Base-by-base conservation (phyloP, 2,113 vertebrate species). In the Microtus richardsoni region DNA sequence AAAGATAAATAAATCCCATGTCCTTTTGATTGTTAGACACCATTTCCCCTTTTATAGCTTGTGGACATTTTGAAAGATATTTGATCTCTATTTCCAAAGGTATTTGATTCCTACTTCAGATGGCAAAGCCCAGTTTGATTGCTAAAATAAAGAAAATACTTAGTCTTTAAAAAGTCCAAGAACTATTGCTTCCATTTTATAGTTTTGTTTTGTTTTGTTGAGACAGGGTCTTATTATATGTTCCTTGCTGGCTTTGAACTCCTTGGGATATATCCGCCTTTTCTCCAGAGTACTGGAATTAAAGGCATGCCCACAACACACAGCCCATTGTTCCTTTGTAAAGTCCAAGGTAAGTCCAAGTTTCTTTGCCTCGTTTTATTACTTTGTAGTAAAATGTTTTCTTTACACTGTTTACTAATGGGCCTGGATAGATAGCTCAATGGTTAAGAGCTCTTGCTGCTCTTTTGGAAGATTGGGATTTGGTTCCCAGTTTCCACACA, bases 361-460 rank as follows among this genome's bases (percentile, higher is more conserved):
- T 91, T 95, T 88, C n/a, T n/a, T 94, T 68, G 6, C 12, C 36
- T 58, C 11, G 58, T 85, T 95, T 70, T 73, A 64, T 87, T 60
- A 13, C 92, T 93, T 84, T 58, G 26, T 60, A 88, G 13, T 64
- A 75, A 91, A 85, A 75, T 64, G 24, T 60, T 3, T n/a, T 89
- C 88, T 54, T 33, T 30, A 44, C 28, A 84, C 11, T 47, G 13
- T 64, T 66, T n/a, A 24, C 26, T 62, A 28, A 28, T 39, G n/a
- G 54, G n/a, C n/a, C 52, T 41, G n/a, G 14, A 26, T 24, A 41
- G n/a, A 41, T 60, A 22, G 79, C n/a, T 39, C n/a, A 60, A 12
- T 39, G 80, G 13, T 83, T 83, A 83, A 28, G 7, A 41, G 54
- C 12, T 28, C 24, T 26, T 39, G 1, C 6, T 19, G 22, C 12